Base-by-base conservation (phyloP, 2,888 invertebrate species). In the Thera obeliscata region DNA sequence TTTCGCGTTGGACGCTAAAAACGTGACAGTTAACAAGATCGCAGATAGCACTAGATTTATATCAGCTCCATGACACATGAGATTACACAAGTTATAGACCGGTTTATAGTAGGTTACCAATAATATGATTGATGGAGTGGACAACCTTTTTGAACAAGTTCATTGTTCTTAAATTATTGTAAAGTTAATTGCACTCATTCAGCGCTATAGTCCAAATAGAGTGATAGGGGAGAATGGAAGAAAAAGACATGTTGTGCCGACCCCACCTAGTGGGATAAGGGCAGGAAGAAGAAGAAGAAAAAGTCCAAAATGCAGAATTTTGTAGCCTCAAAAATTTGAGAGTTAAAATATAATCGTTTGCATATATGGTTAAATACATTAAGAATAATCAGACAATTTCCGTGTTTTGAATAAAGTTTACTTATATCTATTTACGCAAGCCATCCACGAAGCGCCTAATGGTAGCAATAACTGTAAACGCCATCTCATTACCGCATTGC, bases 401-500 rank as follows among this genome's bases (percentile, higher is more conserved):
- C 70, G 67, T 71, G 66, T 74, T 75, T 73, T 65, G 67, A 69
- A 72, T 76, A 67, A 67, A 70, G 73, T 68, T 73, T 77, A 78
- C 75, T 74, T 72, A 77, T 76, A 78, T 74, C 69, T 77, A 76
- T 83, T 84, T 83, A 80, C 78, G 81, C 78, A 76, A 78, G 79
- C 82, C 84, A 79, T 81, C 81, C 78, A 82, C 82, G 75, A 77
- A 80, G 80, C 78, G 77, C 78, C 81, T 80, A 83, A 85, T 86
- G 83, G 80, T 79, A 81, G 80, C 80, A 82, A 81, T 84, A 86
- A 84, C 85, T 83, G 85, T 81, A 84, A 87, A 84, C 78, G 83
- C 83, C 82, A 86, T 86, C 82, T 86, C 85, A 89, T 88, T 89
- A 88, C 84, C 81, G 81, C 82, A 81, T 83, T 84, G 81, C 83